These are phyloP conservation scores for Mobula hypostoma DNA, from an alignment of 2,113 vertebrate genomes.

Conservation along the genomic window DNA sequence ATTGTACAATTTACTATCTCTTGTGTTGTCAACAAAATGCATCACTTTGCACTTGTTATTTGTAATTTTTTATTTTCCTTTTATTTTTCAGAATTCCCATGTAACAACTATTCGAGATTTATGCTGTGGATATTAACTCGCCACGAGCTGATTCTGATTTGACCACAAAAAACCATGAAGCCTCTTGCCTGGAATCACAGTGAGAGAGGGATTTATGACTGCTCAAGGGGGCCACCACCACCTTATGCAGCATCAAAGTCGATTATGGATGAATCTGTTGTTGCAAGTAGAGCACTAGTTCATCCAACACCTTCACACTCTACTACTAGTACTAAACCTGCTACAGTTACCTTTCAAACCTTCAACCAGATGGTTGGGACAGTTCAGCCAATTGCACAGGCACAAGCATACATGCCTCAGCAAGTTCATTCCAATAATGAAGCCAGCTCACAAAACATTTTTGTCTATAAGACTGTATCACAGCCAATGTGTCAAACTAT, in stretches of 20 bases:
- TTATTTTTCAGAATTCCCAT: not conserved
- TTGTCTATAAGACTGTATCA: not conserved
- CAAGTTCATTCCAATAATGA: not conserved
- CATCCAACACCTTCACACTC: not conserved
- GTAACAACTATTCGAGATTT: not conserved
- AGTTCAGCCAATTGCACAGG: not conserved
- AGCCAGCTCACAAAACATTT: not conserved
- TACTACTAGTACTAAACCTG: not conserved
- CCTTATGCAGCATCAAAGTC: not conserved
- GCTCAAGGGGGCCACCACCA: not conserved
- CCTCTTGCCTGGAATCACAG: not conserved
- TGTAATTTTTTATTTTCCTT: not conserved
- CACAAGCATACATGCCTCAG: not conserved
- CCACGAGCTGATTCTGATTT: not conserved
- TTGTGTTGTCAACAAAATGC: not conserved
- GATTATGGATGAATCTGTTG: not conserved
- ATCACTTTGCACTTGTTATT: not conserved
- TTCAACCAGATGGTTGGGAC: conserved; percentile 6
- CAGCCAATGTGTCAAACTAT: not conserved
- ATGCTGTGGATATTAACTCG: not conserved
- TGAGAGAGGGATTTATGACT: not conserved
- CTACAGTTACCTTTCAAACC: not conserved
- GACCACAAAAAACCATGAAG: not conserved
- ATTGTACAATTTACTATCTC: not conserved
- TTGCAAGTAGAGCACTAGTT: not conserved